phyloP scores from a whole-genome alignment of 2,113 vertebrate species.

The Heteronetta atricapilla region DNA sequence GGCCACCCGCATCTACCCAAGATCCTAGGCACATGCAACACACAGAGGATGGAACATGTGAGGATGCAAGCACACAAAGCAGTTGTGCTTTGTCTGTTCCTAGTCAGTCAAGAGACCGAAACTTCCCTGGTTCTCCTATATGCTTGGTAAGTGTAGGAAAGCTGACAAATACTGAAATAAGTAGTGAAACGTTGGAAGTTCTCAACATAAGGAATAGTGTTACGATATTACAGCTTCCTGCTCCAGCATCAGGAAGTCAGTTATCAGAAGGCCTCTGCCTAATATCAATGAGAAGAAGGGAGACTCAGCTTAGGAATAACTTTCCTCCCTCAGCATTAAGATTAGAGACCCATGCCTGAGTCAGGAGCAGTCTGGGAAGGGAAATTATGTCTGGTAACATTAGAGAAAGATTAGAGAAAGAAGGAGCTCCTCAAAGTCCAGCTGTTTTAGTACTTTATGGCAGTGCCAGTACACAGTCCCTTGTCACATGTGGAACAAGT shows the following conservation, averaged over 20 bases:
- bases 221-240: background rate
- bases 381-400: background rate
- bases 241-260: background rate
- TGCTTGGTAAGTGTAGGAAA: background rate
- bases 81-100: background rate
- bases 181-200: background rate
- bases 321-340: background rate
- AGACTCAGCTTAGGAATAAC: background rate
- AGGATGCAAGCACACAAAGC: background rate
- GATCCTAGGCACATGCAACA: background rate
- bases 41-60: background rate
- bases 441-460: background rate
- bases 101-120: background rate
- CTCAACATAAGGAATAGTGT: background rate
- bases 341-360: background rate
- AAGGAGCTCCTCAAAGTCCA: background rate
- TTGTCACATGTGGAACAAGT: background rate
- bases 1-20: background rate
- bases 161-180: background rate
- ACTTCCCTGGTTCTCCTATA: background rate
- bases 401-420: background rate
- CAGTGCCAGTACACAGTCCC: background rate
- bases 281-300: background rate
- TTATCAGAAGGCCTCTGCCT: background rate
- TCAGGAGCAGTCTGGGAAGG: background rate